phyloP scores from a whole-genome alignment of 2,888 invertebrate genomes.

The Carterocephalus palaemon region DNA sequence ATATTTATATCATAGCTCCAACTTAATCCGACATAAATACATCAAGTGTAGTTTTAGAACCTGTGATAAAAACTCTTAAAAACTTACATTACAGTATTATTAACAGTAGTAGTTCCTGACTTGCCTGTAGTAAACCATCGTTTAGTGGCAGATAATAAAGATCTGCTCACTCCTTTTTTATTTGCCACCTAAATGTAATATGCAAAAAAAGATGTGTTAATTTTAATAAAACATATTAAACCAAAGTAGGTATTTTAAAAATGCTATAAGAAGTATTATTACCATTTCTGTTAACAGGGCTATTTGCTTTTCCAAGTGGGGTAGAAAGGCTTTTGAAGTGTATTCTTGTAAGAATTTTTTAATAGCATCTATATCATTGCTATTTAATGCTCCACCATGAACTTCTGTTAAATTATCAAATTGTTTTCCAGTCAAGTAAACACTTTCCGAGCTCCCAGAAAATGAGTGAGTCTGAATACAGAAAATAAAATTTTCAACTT shows the following conservation, averaged over 20 bases:
- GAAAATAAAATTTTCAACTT: no score
- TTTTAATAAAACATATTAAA: no score
- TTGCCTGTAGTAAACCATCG: constrained; percentile 96
- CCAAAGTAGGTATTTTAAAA: neutral
- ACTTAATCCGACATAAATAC: no score
- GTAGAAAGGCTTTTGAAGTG: constrained; percentile 89
- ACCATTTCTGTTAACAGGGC: constrained; percentile 83
- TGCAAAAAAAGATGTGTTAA: neutral
- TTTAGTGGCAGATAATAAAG: constrained; percentile 95
- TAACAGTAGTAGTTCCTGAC: constrained; percentile 85
- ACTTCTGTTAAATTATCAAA: constrained; percentile 71
- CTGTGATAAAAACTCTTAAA: no score
- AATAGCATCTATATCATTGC: constrained; percentile 91
- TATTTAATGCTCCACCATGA: constrained; percentile 88
- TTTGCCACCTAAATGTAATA: constrained; percentile 81
- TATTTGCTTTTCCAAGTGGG: constrained; percentile 95
- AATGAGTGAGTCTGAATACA: constrained; percentile 72
- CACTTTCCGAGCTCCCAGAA: constrained; percentile 79
- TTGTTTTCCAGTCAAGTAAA: constrained; percentile 72
- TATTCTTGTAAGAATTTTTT: constrained; percentile 93
- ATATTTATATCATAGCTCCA: no score
- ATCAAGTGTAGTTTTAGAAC: no score
- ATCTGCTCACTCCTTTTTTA: constrained; percentile 95
- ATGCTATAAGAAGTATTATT: constrained; percentile 2
- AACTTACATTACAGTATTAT: constrained; percentile 90